phyloP scores from a whole-genome alignment of 2,797 vertebrate genomes.

The Lagodon rhomboides region DNA sequence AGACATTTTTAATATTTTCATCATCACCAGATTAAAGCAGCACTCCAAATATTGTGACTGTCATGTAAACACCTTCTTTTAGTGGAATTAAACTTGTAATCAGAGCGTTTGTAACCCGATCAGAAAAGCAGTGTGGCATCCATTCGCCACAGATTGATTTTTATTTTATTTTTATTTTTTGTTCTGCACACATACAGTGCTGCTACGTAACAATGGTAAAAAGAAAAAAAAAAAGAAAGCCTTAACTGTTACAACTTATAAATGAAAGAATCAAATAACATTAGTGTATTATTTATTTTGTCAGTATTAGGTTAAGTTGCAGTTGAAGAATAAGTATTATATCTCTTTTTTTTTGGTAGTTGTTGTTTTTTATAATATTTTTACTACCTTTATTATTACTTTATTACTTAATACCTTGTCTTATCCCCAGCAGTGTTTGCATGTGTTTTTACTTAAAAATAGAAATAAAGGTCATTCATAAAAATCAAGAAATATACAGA shows the following conservation, averaged over 20 bases:
- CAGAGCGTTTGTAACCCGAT: not conserved
- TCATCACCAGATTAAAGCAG: slow-evolving; percentile 4
- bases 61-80: slow-evolving; percentile 3
- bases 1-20: slow-evolving; percentile 12
- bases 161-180: not conserved
- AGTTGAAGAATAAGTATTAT: not conserved
- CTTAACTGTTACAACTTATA: not conserved
- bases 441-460: no score
- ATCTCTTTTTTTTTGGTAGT: not conserved
- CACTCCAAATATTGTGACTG: slow-evolving; percentile 6
- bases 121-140: not conserved
- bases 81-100: not conserved
- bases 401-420: not conserved
- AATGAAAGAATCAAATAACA: not conserved
- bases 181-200: not conserved
- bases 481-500: not conserved
- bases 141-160: not conserved
- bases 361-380: not conserved
- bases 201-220: not conserved
- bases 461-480: not conserved
- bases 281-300: not conserved
- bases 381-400: no score
- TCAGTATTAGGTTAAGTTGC: no score
- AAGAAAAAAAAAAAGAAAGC: not conserved
- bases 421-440: not conserved